A percentile compares a stretch with the other conserved stretches of the same genome.
These are phyloP conservation scores for Cavia porcellus DNA, from an alignment of 2,113 vertebrate genomes.

Conservation along the genomic window DNA sequence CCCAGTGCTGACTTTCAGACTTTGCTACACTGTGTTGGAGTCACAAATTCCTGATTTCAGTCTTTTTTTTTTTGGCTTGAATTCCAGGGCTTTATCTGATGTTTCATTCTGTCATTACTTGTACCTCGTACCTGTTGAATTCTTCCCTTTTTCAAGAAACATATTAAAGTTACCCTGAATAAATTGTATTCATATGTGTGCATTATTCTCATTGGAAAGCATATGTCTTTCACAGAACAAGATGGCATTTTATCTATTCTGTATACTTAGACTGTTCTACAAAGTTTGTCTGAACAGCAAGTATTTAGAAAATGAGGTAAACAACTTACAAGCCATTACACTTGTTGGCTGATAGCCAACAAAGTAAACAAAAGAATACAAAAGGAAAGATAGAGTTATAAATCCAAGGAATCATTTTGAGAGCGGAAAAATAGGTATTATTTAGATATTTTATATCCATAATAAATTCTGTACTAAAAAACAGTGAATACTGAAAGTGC, in stretches of 20 bases:
- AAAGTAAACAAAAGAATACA: neutral
- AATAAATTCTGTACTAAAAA: conserved; percentile 4
- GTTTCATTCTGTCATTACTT: neutral
- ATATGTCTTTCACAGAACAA: neutral
- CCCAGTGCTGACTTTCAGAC: neutral
- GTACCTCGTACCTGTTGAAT: neutral
- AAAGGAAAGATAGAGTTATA: neutral
- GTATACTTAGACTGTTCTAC: neutral
- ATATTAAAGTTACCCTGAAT: neutral
- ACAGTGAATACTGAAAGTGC: neutral
- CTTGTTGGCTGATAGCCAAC: neutral
- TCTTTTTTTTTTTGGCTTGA: neutral
- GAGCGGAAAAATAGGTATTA: neutral
- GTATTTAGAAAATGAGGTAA: conserved; percentile 4
- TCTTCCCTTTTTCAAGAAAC: neutral
- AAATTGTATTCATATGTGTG: neutral
- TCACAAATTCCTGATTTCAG: neutral
- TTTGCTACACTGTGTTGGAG: neutral
- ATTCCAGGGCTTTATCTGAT: neutral
- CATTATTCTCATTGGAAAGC: neutral
- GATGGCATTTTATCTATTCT: neutral
- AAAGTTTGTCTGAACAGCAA: neutral
- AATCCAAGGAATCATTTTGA: conserved; percentile 4
- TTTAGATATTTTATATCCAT: neutral
- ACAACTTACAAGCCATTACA: neutral